Evolutionary conservation across 1,140 invertebrate genomes (phyloP), one percentile per base, ranked within the genome.

Genomic region (Chrysomallon squamiferum): DNA sequence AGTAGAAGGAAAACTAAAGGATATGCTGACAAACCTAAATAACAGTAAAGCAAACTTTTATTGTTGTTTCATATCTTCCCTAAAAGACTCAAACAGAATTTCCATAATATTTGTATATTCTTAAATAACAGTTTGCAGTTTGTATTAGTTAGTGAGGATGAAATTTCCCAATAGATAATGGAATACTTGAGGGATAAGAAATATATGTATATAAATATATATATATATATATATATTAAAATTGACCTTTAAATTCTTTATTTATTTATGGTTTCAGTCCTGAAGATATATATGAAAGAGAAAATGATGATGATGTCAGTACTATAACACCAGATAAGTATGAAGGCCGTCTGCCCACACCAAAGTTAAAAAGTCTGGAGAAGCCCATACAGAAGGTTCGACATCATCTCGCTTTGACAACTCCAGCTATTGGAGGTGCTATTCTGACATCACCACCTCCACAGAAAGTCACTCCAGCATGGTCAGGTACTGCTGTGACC

Each of bases 331-430:
- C 35, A 5, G 65, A 65, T 20, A 68, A 70, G 27, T 54, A 62
- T 6, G 68, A 70, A 20, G 79, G 79, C 7, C 64, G 80, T n/a
- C 60, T 80, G n/a, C 74, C 78, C 15, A 82, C 80, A 15, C 80
- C 80, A 50, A 30, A 73, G 18, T 43, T 79, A 11, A 62, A 58
- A 49, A 35, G 63, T 30, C 33, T 27, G 18, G 52, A 41, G 15
- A 45, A 62, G 33, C 20, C 18, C 15, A 27, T 60, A 7, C 50
- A 45, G 49, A 18, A 45, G 3, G 27, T 29, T 3, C 68, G 79
- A 33, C 81, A 83, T 27, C 81, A 83, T 65, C 62, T 82, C 6
- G 81, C 82, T 62, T 61, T 65, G 11, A 83, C 81, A 30, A 83
- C 81, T 11, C 81, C 81, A 30, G 52, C 65, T 45, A 64, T 77